phyloP scores from a whole-genome alignment of 2,797 vertebrate genomes.

The Nannoperca obscura region DNA sequence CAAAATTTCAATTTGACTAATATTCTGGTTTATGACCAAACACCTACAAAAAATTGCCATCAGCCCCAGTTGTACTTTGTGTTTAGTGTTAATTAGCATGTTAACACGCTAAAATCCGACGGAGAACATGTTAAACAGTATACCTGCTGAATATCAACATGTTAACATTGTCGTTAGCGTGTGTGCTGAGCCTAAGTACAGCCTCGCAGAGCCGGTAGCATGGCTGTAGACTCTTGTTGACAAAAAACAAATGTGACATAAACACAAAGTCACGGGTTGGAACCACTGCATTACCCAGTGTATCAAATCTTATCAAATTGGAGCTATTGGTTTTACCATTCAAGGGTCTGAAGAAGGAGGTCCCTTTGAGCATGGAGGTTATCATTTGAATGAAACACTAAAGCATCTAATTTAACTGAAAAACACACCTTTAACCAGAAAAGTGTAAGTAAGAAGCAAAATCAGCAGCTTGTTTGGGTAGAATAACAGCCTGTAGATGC shows the following conservation, averaged over 20 bases:
- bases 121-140: background rate
- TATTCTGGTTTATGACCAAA: background rate
- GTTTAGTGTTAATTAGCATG: background rate
- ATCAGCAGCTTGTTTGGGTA: conserved; percentile 8
- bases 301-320: conserved; percentile 4
- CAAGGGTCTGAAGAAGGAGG: background rate
- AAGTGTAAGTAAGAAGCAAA: conserved; percentile 8
- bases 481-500: conserved; percentile 27
- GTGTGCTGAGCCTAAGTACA: background rate
- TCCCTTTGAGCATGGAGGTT: conserved; percentile 12
- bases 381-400: background rate
- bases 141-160: background rate
- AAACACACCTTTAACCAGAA: conserved; percentile 15
- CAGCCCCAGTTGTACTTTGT: background rate
- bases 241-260: background rate
- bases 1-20: background rate
- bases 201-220: background rate
- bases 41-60: background rate
- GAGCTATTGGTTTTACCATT: background rate
- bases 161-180: background rate
- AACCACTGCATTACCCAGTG: background rate
- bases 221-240: background rate
- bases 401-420: conserved; percentile 38
- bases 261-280: conserved; percentile 12
- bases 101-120: background rate